These are phyloP conservation scores for Charaxes varanes DNA, from an alignment of 1,140 invertebrate genomes.

Conservation along the genomic window DNA sequence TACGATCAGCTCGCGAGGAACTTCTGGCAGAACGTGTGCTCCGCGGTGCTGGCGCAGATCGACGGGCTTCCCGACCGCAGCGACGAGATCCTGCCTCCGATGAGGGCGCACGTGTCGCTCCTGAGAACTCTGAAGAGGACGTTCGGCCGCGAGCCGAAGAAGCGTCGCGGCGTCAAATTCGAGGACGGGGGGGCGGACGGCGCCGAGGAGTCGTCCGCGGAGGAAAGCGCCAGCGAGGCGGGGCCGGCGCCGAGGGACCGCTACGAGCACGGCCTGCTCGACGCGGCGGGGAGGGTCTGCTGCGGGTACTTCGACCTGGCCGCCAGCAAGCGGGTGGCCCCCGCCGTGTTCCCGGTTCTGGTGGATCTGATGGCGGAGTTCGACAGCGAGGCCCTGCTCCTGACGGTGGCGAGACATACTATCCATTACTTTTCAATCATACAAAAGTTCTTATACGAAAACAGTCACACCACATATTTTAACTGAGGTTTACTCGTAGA, in stretches of 20 bases:
- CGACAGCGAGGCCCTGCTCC: constrained; percentile 24
- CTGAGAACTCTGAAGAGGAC: constrained; percentile 33
- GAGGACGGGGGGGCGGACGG: constrained; percentile 16
- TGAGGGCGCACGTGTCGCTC: constrained; percentile 33
- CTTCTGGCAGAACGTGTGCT: constrained; percentile 47
- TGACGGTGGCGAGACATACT: constrained; percentile 18
- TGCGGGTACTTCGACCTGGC: constrained; percentile 33
- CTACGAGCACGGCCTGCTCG: constrained; percentile 31
- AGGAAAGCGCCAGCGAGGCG: background rate
- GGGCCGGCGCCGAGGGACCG: background rate
- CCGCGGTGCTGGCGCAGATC: constrained; percentile 29
- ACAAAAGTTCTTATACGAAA: background rate
- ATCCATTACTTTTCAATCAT: background rate
- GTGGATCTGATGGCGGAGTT: constrained; percentile 31
- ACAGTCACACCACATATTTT: no score
- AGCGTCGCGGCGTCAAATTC: constrained; percentile 34
- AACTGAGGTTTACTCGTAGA: no score
- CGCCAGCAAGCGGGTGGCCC: constrained; percentile 13
- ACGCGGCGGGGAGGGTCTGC: constrained; percentile 21
- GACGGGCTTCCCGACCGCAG: constrained; percentile 22
- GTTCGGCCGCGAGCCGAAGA: constrained; percentile 23
- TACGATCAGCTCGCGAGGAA: constrained; percentile 42
- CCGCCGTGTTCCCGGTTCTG: constrained; percentile 23
- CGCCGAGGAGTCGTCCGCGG: background rate
- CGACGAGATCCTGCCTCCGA: constrained; percentile 16